These are phyloP conservation scores for Mallotus villosus DNA, from an alignment of 2,797 vertebrate species.

Conservation along the genomic window DNA sequence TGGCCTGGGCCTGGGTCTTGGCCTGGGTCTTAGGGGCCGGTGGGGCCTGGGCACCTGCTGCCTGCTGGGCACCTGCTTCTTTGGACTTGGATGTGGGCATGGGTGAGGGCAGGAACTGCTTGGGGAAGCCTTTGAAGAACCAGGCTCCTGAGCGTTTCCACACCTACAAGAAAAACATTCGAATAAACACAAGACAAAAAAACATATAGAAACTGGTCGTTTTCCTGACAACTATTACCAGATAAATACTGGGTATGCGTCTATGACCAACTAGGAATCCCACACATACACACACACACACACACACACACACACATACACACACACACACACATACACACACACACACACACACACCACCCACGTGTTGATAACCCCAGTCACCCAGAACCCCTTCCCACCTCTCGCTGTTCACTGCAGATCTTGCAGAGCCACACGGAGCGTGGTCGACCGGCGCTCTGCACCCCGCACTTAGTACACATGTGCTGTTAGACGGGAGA, in stretches of 20 bases:
- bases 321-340: background rate
- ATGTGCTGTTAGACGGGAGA: conserved; percentile 77
- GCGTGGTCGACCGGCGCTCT: conserved; percentile 84
- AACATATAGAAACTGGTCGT: background rate
- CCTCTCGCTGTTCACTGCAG: conserved; percentile 96
- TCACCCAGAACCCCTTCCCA: conserved; percentile 57
- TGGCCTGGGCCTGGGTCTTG: conserved; percentile 47
- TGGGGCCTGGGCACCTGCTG: conserved; percentile 44
- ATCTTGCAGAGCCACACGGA: conserved; percentile 97
- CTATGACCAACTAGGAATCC: background rate
- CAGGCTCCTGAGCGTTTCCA: conserved; percentile 98
- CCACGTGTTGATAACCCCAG: too few species aligned
- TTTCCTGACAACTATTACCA: too few species aligned
- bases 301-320: background rate
- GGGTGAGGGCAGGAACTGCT: conserved; percentile 88
- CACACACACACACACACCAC: background rate
- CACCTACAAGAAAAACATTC: conserved; percentile 73
- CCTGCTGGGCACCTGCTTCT: conserved; percentile 49
- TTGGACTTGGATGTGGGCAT: conserved; percentile 86
- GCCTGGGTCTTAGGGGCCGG: conserved; percentile 39
- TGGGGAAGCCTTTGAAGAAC: conserved; percentile 98
- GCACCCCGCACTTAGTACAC: conserved; percentile 92
- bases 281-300: background rate
- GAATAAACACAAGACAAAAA: background rate
- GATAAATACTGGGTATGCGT: background rate